Percentiles rank a stretch among this genome's conserved stretches.
These are phyloP conservation scores for Cygnus buccinator DNA, from an alignment of 2,113 vertebrate genomes.

Conservation along the genomic window DNA sequence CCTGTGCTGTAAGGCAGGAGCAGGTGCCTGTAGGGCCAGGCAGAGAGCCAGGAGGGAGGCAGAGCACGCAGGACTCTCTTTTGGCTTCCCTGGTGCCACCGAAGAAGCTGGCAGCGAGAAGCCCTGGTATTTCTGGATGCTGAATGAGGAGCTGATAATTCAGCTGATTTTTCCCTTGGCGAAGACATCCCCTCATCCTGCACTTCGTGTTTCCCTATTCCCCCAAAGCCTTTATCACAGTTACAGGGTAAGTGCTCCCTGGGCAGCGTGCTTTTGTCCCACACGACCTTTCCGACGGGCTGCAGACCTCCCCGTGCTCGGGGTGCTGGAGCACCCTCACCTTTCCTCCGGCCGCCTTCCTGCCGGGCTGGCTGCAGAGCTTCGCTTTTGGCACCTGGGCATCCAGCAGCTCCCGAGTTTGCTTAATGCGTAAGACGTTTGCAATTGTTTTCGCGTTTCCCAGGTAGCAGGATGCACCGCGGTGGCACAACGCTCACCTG, in stretches of 20 bases:
- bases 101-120: not conserved
- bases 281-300: not conserved
- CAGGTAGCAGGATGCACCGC: not conserved
- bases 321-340: accelerated
- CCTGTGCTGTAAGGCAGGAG: accelerated
- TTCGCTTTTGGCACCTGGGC: not conserved
- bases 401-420: not conserved
- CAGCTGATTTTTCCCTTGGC: not conserved
- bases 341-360: not conserved
- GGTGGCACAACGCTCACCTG: not conserved
- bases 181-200: not conserved
- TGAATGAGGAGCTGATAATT: not conserved
- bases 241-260: not conserved
- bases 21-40: not conserved
- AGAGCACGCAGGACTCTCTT: not conserved
- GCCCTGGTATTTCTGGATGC: not conserved
- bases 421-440: not conserved
- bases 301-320: not conserved
- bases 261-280: not conserved
- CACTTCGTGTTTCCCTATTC: not conserved
- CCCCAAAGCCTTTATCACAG: accelerated
- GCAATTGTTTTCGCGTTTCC: not conserved
- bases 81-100: not conserved
- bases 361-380: not conserved
- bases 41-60: not conserved